These are phyloP conservation scores for Camelus dromedarius DNA, from an alignment of 2,113 vertebrate genomes.

Conservation along the genomic window DNA sequence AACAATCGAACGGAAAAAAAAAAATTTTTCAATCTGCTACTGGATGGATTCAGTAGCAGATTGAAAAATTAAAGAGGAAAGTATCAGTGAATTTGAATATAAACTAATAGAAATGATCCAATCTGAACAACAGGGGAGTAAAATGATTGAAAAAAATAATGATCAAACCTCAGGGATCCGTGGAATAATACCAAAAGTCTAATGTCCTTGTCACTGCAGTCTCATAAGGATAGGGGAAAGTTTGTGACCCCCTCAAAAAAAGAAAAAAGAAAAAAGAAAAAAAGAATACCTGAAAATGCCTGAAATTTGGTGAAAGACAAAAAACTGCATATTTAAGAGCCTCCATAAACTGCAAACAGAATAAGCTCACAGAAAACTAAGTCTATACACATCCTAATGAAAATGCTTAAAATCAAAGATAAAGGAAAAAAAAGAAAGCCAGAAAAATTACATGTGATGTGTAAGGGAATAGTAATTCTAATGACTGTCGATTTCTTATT, in stretches of 20 bases:
- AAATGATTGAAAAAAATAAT: background rate
- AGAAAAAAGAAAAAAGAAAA: background rate
- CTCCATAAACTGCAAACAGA: background rate
- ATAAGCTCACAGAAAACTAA: background rate
- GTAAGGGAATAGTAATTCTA: background rate
- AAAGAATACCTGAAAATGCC: background rate
- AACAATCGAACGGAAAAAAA: background rate
- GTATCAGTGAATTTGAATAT: background rate
- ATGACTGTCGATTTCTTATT: background rate
- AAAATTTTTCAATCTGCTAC: no score
- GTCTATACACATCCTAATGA: background rate
- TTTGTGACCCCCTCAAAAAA: background rate
- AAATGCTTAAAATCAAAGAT: background rate
- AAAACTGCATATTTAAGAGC: background rate
- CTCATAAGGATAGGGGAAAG: background rate
- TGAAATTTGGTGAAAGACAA: background rate
- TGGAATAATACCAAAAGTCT: background rate
- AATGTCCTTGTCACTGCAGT: background rate
- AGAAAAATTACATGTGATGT: background rate
- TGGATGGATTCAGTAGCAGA: background rate
- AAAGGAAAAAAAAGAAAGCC: background rate
- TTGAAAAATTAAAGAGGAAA: background rate
- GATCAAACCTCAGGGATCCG: background rate
- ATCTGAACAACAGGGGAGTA: background rate
- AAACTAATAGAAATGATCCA: background rate